Evolutionary conservation across 1,140 invertebrate genomes (phyloP).

Genomic region (Drosophila obscura): DNA sequence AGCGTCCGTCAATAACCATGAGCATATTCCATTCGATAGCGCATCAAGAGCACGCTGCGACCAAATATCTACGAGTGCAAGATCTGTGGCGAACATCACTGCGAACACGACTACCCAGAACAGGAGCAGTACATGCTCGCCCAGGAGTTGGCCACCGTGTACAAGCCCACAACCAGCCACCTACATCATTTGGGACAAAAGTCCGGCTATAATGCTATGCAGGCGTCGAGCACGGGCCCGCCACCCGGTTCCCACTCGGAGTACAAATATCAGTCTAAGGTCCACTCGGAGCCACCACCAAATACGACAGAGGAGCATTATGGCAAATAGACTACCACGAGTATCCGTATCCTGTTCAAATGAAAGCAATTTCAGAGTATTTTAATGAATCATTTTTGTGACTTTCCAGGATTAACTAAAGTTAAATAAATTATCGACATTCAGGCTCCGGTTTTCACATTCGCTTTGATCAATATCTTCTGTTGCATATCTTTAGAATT

Average conservation of each 20-base stretch:
- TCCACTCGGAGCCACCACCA: slow-evolving; percentile 27
- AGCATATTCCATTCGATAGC: slow-evolving; percentile 79
- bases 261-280: slow-evolving; percentile 53
- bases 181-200: slow-evolving; percentile 44
- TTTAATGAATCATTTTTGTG: slow-evolving; percentile 57
- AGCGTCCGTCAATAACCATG: neutral
- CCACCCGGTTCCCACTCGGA: slow-evolving; percentile 11
- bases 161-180: slow-evolving; percentile 58
- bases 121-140: slow-evolving; percentile 81
- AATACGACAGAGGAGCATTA: slow-evolving; percentile 37
- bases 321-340: slow-evolving; percentile 30
- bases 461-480: too few relatives aligned
- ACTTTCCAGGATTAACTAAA: slow-evolving; percentile 27
- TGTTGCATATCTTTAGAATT: too few relatives aligned
- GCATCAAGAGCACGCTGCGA: slow-evolving; percentile 85
- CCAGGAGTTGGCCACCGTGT: slow-evolving; percentile 71
- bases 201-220: slow-evolving; percentile 72
- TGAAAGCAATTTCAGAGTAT: slow-evolving; percentile 65
- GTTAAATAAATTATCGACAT: slow-evolving; percentile 29
- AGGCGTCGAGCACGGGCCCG: slow-evolving; percentile 39
- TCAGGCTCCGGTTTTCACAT: too few relatives aligned
- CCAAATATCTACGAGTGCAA: slow-evolving; percentile 86
- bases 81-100: slow-evolving; percentile 85
- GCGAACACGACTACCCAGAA: slow-evolving; percentile 83
- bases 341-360: slow-evolving; percentile 33